Conservation (phyloP, 1,140 invertebrate genomes). For the Saxidomus purpurata region DNA sequence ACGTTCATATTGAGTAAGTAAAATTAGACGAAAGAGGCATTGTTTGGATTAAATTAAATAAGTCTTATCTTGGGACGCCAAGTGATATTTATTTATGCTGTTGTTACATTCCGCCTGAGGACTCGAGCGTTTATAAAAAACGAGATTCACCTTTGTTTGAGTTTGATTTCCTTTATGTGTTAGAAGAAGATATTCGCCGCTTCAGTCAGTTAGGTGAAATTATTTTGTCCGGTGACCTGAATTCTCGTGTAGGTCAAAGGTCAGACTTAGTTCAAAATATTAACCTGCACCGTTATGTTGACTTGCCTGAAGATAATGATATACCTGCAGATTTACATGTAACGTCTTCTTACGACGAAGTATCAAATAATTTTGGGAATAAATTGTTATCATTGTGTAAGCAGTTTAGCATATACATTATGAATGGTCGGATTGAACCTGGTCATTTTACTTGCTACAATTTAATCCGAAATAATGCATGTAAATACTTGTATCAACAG, state of each 20-base stretch:
- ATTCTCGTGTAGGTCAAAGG: background rate
- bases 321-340: background rate
- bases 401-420: background rate
- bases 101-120: slow-evolving; percentile 41
- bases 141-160: background rate
- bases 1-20: background rate
- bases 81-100: slow-evolving; percentile 17
- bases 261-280: slow-evolving; percentile 27
- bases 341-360: background rate
- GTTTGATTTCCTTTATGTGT: slow-evolving; percentile 12
- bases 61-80: background rate
- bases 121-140: slow-evolving; percentile 29
- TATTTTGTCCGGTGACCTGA: slow-evolving; percentile 10
- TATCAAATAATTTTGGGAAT: background rate
- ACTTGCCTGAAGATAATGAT: background rate
- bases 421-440: background rate
- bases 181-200: background rate
- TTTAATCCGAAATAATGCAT: background rate
- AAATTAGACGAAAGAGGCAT: background rate
- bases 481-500: slow-evolving; percentile 10
- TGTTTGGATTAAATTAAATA: background rate
- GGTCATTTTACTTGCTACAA: slow-evolving; percentile 7
- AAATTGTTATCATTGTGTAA: background rate
- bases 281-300: slow-evolving; percentile 33
- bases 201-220: slow-evolving; percentile 9